Evolutionary conservation across 2,888 invertebrate genomes (phyloP).

Genomic region (Ornithoptera priamus): DNA sequence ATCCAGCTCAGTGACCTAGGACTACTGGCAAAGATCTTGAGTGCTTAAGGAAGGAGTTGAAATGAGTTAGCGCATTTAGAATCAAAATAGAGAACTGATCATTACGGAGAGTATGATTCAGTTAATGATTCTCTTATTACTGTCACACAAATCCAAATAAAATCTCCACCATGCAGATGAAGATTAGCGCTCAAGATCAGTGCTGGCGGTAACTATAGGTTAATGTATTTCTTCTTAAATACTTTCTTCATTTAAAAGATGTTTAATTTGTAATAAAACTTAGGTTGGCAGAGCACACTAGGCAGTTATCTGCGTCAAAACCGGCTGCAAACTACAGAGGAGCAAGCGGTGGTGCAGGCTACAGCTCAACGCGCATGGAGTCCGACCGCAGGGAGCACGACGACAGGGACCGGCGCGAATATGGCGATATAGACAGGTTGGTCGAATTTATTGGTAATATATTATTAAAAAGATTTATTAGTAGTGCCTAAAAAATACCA

Average conservation of each 20-base stretch:
- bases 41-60: background rate
- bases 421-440: slow-evolving; percentile 61
- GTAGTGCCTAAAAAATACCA: too few relatives aligned
- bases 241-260: background rate
- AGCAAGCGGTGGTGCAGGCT: slow-evolving; percentile 43
- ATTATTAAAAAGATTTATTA: too few relatives aligned
- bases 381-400: slow-evolving; percentile 68
- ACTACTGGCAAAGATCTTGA: background rate
- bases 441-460: background rate
- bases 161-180: background rate
- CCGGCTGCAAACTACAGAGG: slow-evolving; percentile 38
- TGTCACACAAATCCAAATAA: background rate
- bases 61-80: background rate
- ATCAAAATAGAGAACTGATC: background rate
- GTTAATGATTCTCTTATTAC: background rate
- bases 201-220: slow-evolving; percentile 3
- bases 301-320: slow-evolving; percentile 44
- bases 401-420: slow-evolving; percentile 66
- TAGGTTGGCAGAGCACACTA: slow-evolving; percentile 71
- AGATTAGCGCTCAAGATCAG: background rate
- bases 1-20: background rate
- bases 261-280: background rate
- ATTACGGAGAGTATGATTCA: background rate
- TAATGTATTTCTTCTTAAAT: background rate
- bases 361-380: slow-evolving; percentile 57